Conservation (phyloP, 1,140 invertebrate species). For the Drosophila sp. region DNA sequence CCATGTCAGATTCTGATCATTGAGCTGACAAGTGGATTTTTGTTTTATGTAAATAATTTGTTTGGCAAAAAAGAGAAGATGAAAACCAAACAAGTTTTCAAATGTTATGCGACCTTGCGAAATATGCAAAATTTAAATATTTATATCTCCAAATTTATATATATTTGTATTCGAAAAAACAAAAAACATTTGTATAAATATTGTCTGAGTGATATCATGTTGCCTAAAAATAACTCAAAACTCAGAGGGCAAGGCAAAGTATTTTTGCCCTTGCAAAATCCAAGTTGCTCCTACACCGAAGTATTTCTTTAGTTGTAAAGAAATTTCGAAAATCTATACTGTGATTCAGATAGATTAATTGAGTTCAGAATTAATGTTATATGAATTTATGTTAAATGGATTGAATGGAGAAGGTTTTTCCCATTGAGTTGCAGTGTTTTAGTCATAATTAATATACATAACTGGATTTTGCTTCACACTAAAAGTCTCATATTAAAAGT, state of each 20-base stretch:
- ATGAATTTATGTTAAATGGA: too few species aligned
- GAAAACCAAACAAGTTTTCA: conserved; percentile 53
- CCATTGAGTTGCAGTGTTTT: too few species aligned
- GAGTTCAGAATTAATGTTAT: too few species aligned
- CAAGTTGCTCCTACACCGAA: too few species aligned
- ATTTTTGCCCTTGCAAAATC: not conserved
- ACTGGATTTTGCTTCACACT: too few species aligned
- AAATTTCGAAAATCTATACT: too few species aligned
- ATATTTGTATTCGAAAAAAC: not conserved
- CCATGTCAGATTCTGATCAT: conserved; percentile 26
- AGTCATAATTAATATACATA: too few species aligned
- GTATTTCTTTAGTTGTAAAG: too few species aligned
- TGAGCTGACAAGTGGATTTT: conserved; percentile 23
- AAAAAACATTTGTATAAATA: conserved; percentile 23
- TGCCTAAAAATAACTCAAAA: not conserved
- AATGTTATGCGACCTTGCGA: conserved; percentile 60
- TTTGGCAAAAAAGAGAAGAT: conserved; percentile 20
- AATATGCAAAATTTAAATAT: conserved; percentile 50
- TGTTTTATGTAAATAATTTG: conserved; percentile 18
- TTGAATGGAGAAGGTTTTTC: too few species aligned
- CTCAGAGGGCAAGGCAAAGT: not conserved
- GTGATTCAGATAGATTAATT: too few species aligned
- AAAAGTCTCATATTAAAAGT: too few species aligned
- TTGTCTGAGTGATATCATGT: conserved; percentile 55
- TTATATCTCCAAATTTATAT: conserved; percentile 4